Evolutionary conservation across 2,888 invertebrate genomes (phyloP).

Genomic region (Maniola hyperantus): DNA sequence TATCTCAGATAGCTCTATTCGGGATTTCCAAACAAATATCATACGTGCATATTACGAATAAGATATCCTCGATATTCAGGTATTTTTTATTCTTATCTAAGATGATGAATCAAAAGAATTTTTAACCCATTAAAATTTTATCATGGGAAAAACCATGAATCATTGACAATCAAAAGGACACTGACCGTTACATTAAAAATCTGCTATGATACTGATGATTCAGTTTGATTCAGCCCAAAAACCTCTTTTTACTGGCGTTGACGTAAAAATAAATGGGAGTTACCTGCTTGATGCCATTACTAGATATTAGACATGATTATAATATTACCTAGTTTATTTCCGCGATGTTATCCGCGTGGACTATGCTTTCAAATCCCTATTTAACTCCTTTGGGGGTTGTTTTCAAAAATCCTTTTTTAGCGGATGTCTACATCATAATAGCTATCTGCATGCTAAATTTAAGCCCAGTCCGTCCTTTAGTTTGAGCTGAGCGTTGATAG

Average conservation of each 20-base stretch:
- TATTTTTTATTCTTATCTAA: background rate
- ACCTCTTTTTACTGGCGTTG: background rate
- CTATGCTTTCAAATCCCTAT: too few relatives aligned
- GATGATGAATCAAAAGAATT: slow-evolving; percentile 3
- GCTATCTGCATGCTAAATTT: too few relatives aligned
- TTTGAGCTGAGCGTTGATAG: too few relatives aligned
- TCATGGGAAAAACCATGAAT: slow-evolving; percentile 4
- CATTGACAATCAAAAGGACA: background rate
- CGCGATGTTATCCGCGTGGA: too few relatives aligned
- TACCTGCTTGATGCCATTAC: background rate
- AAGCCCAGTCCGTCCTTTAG: too few relatives aligned
- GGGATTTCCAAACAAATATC: background rate
- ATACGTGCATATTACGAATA: background rate
- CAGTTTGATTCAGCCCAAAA: background rate
- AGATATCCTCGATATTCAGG: background rate
- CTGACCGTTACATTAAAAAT: slow-evolving; percentile 11
- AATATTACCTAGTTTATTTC: too few relatives aligned
- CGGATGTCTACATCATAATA: too few relatives aligned
- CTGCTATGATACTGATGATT: background rate
- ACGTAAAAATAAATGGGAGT: background rate
- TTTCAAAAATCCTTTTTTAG: too few relatives aligned
- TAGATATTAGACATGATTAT: too few relatives aligned
- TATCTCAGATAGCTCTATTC: background rate
- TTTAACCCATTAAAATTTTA: slow-evolving; percentile 13
- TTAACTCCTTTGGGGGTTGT: too few relatives aligned